Evolutionary conservation across 2,797 vertebrate species (phyloP), one percentile per base, ranked within the genome.

Genomic region (Pipistrellus kuhlii): DNA sequence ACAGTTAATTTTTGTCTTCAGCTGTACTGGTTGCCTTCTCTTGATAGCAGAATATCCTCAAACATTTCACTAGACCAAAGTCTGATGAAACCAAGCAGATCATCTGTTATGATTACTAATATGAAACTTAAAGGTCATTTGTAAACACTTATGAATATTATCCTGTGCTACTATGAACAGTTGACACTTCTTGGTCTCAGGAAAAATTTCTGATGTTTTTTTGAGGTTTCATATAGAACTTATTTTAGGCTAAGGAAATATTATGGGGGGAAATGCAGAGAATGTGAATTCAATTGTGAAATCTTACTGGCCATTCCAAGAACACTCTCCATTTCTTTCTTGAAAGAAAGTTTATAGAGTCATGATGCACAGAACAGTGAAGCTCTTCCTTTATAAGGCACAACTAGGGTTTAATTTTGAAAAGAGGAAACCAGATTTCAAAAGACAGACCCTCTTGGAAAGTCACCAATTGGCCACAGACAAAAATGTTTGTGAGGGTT

Each of bases 381-480:
- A 96, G 90, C 0, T 81, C 95, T 94, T 94, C 68, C 92, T 86
- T 96, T 91, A 57, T 85, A 86, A 76, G 81, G 95, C 38, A 94
- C 93, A 94, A 78, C 30, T 75, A n/a, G 32, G 57, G 25, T 78
- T 97, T 95, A 85, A 90, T 95, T 95, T 84, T 82, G 18, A 69
- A 94, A 44, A 94, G 38, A 75, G 23, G 64, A 93, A 93, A 83
- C 59, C 78, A 94, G 86, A 94, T 97, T 96, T 94, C 80, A 90
- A 91, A 96, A 96, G 94, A 88, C 88, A 97, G 96, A 71, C 32
- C 75, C 96, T 97, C 27, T 80, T 97, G 97, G 97, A 97, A 97
- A 97, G 91, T 88, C 96, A 97, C 96, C 97, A 97, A 82, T 92
- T 97, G 97, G 97, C 92, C 96, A 97, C 53, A 23, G 62, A 55